Evolutionary conservation across 37 sponge, comb jelly and placozoan species (phyloP), one percentile per base, ranked within the genome.

Genomic region (Halichondria panicea): DNA sequence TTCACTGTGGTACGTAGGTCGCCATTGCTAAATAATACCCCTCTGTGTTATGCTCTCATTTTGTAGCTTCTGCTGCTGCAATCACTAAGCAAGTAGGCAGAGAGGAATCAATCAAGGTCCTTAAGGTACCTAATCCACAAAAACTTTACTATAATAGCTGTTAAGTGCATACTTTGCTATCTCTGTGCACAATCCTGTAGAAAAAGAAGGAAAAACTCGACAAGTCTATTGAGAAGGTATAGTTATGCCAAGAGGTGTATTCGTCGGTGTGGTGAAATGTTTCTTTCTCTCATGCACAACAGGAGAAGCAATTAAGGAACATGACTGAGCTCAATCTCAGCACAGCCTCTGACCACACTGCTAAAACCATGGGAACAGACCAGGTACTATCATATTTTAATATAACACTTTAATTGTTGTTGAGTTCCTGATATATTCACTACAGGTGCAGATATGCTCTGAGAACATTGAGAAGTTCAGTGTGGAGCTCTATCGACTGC

Each of bases 391-490:
- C n/a, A 55, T 4, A 18, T 34, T 35, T 36, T 66, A 11, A 8
- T 13, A 36, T 66, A 9, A 11, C 41, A 8, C 9, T 37, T 36
- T 8, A 11, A 28, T 8, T 66, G 42, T 35, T 11, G 6, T 15
- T 3, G 35, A 33, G 15, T n/a, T 68, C 0, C 34, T 52, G 22
- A 32, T 46, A 35, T 66, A 30, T 66, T 22, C 55, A 63, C 19
- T 44, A n/a, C 64, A 86, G 87, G 32, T 86, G 41, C 42, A 46
- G 40, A 50, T 30, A 45, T 86, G 73, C 38, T 33, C 69, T 18
- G 81, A 86, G 31, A 86, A 86, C 63, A 73, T 86, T 57, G 87
- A 86, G 46, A 60, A 63, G 25, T 68, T 69, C 70, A 68, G 43
- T 22, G 74, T 86, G 54, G 70, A 74, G 18, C 61, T 80, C 34